Conservation (phyloP, 2,113 vertebrate species). For the Arizona elegans region DNA sequence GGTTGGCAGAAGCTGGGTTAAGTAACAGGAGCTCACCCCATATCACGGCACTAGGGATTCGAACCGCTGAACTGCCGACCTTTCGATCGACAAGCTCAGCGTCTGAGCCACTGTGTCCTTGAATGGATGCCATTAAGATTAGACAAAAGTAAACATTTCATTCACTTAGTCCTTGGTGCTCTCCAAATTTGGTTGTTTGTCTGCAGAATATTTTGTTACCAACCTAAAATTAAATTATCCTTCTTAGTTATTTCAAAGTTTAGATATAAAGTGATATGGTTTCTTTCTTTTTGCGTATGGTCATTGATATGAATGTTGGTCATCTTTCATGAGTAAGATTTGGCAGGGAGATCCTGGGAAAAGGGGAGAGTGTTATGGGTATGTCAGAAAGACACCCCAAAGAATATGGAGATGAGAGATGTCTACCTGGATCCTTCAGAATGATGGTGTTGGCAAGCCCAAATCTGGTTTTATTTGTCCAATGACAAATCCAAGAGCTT, state of each 20-base stretch:
- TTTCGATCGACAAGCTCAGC: too few relatives aligned
- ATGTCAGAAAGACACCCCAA: background rate
- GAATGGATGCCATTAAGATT: background rate
- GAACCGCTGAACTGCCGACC: too few relatives aligned
- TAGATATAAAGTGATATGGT: background rate
- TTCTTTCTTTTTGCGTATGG: background rate
- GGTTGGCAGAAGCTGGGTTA: too few relatives aligned
- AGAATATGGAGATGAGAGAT: background rate
- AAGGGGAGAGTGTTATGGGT: too few relatives aligned
- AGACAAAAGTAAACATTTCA: background rate
- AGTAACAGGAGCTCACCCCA: too few relatives aligned
- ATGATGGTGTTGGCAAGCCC: background rate
- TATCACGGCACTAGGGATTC: too few relatives aligned
- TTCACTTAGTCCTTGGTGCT: background rate
- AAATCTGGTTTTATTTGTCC: background rate
- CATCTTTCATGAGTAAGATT: background rate
- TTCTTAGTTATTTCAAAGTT: background rate
- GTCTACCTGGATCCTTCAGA: background rate
- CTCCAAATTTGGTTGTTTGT: background rate
- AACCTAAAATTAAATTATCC: background rate
- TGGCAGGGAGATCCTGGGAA: background rate
- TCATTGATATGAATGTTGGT: background rate
- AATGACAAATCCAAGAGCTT: background rate
- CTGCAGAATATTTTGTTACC: background rate
- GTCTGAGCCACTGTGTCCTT: too few relatives aligned